Conservation (phyloP, 2,888 invertebrate species). For the Oscheius sp. region DNA sequence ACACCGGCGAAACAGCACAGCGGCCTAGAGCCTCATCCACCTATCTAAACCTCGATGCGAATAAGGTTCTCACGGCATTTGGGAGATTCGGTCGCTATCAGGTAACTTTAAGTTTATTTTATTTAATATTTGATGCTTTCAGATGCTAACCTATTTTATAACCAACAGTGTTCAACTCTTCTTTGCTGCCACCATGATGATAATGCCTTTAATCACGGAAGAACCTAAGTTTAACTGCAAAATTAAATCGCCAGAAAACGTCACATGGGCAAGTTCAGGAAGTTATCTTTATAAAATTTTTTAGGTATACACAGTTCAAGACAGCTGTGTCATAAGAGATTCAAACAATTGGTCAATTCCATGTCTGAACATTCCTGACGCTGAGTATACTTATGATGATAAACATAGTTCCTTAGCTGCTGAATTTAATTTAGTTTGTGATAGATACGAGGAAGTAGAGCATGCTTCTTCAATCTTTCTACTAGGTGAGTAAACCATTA, state of each 20-base stretch:
- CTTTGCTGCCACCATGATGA: conserved; percentile 53
- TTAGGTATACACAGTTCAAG: conserved; percentile 35
- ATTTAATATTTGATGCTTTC: conserved; percentile 8
- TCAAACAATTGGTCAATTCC: conserved; percentile 34
- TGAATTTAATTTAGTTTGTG: conserved; percentile 65
- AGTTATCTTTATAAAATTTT: neutral
- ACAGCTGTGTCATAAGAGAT: conserved; percentile 41
- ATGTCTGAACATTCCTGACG: conserved; percentile 38
- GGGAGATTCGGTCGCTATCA: conserved; percentile 68
- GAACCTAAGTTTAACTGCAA: conserved; percentile 47
- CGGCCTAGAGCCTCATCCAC: conserved; percentile 30
- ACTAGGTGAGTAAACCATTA: conserved; percentile 46
- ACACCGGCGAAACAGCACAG: neutral
- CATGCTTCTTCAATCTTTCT: conserved; percentile 62
- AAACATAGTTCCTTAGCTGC: conserved; percentile 32
- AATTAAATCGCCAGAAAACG: conserved; percentile 4
- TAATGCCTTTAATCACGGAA: conserved; percentile 65
- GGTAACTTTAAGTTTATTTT: conserved; percentile 35
- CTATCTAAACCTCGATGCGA: conserved; percentile 61
- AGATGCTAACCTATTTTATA: conserved; percentile 55
- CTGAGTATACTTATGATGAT: conserved; percentile 32
- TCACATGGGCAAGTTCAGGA: neutral
- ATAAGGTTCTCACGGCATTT: conserved; percentile 62
- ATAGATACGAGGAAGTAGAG: conserved; percentile 48
- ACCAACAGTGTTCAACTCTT: conserved; percentile 47